phyloP scores from a whole-genome alignment of 2,888 invertebrate species.

The Drosophila meridiana region DNA sequence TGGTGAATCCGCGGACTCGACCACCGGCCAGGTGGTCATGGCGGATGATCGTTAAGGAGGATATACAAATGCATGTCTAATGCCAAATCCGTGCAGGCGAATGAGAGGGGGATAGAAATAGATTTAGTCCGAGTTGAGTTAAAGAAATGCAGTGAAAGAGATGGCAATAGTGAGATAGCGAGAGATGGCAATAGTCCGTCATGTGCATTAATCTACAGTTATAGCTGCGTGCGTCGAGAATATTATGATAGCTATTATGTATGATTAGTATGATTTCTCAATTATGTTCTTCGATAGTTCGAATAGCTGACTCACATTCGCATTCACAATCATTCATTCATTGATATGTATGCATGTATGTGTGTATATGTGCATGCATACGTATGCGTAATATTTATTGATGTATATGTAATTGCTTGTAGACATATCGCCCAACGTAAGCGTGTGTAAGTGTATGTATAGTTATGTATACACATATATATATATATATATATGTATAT shows the following conservation, averaged over 20 bases:
- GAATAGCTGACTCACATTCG: constrained; percentile 1
- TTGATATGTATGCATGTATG: background rate
- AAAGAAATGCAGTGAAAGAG: background rate
- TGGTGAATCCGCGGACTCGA: constrained; percentile 42
- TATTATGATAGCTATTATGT: background rate
- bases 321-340: constrained; percentile 6
- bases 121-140: background rate
- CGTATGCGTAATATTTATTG: background rate
- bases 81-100: background rate
- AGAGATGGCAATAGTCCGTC: constrained; percentile 17
- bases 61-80: background rate
- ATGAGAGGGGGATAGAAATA: background rate
- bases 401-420: constrained; percentile 10
- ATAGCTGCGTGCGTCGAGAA: constrained; percentile 11
- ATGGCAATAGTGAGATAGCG: constrained; percentile 1
- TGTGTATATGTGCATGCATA: background rate
- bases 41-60: constrained; percentile 40
- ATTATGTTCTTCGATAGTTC: background rate
- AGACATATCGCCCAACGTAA: constrained; percentile 6
- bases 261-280: background rate
- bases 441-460: background rate
- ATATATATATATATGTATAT: constrained; percentile 4
- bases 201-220: constrained; percentile 3
- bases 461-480: background rate
- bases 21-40: constrained; percentile 13